phyloP scores from a whole-genome alignment of 2,113 vertebrate species.

The Festucalex cinctus region DNA sequence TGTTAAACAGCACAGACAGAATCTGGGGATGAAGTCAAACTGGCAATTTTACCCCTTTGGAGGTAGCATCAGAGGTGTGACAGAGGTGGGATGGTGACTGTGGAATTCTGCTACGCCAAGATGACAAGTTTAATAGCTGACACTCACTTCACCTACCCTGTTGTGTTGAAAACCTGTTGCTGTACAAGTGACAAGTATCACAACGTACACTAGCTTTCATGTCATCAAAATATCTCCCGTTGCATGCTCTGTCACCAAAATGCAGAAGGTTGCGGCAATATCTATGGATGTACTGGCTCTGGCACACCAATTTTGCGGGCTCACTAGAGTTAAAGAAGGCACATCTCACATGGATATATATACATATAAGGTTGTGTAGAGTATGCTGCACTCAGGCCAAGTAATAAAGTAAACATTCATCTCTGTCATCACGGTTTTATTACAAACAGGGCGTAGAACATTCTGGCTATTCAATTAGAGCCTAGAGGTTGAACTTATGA shows the following conservation, averaged over 20 bases:
- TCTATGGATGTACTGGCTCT: background rate
- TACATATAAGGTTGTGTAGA: conserved; percentile 8
- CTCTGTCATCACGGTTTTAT: conserved; percentile 27
- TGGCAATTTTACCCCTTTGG: background rate
- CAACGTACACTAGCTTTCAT: background rate
- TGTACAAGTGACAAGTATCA: background rate
- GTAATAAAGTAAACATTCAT: conserved; percentile 14
- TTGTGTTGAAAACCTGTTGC: no score
- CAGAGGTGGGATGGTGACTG: no score
- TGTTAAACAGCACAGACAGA: background rate
- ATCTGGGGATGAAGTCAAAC: background rate
- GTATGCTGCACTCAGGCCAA: conserved; percentile 9
- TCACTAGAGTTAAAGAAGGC: background rate
- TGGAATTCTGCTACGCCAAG: background rate
- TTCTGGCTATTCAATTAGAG: conserved; percentile 39
- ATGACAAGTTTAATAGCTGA: background rate
- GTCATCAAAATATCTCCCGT: background rate
- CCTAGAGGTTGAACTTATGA: conserved; percentile 37
- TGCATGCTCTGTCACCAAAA: background rate
- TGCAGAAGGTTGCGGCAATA: background rate
- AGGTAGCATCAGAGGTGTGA: no score
- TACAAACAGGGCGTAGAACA: conserved; percentile 18
- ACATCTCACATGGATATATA: background rate
- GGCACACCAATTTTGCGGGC: background rate
- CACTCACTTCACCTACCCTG: background rate